phyloP scores from a whole-genome alignment of 2,113 vertebrate genomes.

The Natator depressus region DNA sequence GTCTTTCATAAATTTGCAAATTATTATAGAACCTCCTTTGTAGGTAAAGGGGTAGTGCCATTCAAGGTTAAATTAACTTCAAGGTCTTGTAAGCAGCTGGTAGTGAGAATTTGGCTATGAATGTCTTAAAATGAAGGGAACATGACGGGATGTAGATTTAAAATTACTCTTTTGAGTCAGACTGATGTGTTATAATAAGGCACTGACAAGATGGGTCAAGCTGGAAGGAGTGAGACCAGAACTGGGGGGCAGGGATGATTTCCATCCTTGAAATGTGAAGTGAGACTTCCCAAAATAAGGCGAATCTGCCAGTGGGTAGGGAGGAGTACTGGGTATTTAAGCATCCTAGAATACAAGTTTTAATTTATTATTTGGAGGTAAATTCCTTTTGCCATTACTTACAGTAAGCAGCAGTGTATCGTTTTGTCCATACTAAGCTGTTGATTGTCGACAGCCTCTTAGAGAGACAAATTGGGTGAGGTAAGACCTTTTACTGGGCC shows the following conservation, averaged over 20 bases:
- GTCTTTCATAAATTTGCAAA: too few species aligned
- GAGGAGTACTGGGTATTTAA: not conserved
- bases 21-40: too few species aligned
- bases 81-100: too few species aligned
- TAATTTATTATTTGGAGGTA: not conserved
- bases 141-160: not conserved
- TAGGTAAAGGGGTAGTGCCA: too few species aligned
- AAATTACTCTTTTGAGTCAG: not conserved
- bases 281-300: too few species aligned
- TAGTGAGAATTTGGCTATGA: too few species aligned
- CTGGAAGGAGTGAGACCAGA: not conserved
- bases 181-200: not conserved
- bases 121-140: too few species aligned
- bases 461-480: not conserved
- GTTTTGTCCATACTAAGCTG: not conserved
- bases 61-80: too few species aligned
- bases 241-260: too few species aligned
- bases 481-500: not conserved
- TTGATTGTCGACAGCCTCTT: not conserved
- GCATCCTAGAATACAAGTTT: not conserved
- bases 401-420: rapidly evolving
- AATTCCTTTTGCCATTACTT: not conserved
- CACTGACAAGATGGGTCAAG: not conserved
- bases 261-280: too few species aligned
- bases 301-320: not conserved